Percentiles rank a stretch among this genome's conserved stretches.
phyloP scores from a whole-genome alignment of 2,888 invertebrate genomes.

The Rhagium mordax region DNA sequence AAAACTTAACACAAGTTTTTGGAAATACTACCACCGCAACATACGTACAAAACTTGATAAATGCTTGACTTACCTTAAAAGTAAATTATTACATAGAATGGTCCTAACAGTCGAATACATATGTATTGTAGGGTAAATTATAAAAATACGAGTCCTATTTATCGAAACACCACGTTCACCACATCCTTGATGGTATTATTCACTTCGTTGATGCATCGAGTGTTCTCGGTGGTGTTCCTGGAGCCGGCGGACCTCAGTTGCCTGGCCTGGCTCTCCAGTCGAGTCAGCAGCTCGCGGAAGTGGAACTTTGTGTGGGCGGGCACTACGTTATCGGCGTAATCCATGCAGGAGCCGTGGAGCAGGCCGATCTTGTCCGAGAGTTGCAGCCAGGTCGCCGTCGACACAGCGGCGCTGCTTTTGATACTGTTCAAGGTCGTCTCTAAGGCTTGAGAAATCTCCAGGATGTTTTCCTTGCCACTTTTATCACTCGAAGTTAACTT shows the following conservation, averaged over 20 bases:
- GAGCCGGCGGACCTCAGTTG: conserved; percentile 80
- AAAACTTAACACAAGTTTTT: conserved; percentile 37
- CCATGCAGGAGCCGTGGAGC: conserved; percentile 86
- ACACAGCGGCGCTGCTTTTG: conserved; percentile 72
- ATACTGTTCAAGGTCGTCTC: conserved; percentile 78
- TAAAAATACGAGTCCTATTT: conserved; percentile 46
- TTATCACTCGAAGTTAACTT: conserved; percentile 69
- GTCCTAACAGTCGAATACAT: conserved; percentile 61
- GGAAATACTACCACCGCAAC: conserved; percentile 51
- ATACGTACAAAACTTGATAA: conserved; percentile 53
- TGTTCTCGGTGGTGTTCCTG: conserved; percentile 79
- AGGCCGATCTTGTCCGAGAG: conserved; percentile 86
- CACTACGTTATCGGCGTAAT: conserved; percentile 85
- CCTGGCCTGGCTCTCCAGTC: conserved; percentile 80
- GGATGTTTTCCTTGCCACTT: conserved; percentile 72
- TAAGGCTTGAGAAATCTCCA: conserved; percentile 78
- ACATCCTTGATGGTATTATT: conserved; percentile 82
- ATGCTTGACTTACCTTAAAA: conserved; percentile 62
- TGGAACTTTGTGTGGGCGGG: conserved; percentile 92
- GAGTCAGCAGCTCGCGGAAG: conserved; percentile 82
- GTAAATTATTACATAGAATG: conserved; percentile 57
- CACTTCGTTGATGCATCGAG: conserved; percentile 80
- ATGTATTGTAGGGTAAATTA: conserved; percentile 48
- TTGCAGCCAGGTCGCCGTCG: conserved; percentile 83
- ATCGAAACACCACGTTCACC: conserved; percentile 78